Evolutionary conservation across 2,888 invertebrate genomes (phyloP), one percentile per base, ranked within the genome.

Genomic region (Cerceris rybyensis): DNA sequence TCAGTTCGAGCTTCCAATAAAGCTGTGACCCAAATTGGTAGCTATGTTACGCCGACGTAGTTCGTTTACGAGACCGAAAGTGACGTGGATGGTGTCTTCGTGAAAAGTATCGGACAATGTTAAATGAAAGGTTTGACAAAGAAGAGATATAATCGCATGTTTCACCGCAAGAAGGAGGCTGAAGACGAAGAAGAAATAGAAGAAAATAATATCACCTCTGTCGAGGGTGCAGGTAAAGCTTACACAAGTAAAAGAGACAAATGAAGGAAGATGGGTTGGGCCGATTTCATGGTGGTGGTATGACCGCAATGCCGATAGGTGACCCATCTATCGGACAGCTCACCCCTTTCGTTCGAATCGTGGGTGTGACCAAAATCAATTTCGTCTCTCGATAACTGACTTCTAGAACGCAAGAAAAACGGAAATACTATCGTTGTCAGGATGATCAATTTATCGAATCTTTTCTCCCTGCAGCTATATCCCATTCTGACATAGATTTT

Each of bases 21-120:
- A 90, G 84, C 85, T 84, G 70, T 88, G 89, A 89, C 88, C 89
- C 78, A 87, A 90, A 90, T 90, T 87, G 82, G 77, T 68, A 64
- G 60, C 83, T 79, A 87, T 85, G 82, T 72, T 83, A 84, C 87
- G 86, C 84, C 82, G 88, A 77, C 79, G 80, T 68, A 58, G 72
- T 82, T 83, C 82, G 81, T 83, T 67, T 78, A 74, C 77, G 77
- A 70, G 75, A 75, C 64, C 66, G 72, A 73, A 60, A 84, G 71
- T 42, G 69, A 71, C 41, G 39, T 52, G 60, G 66, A 16, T 57
- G 43, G 28, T 42, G 39, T 28, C 28, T 28, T 4, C 28, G 28
- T 28, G 28, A 28, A 28, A 28, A 28, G 28, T 2, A 28, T 28
- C 28, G 28, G 28, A 28, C 28, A 4, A 28, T 28, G 28, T 28